These are phyloP conservation scores for Malacoraja senta DNA, from an alignment of 2,797 vertebrate species.

Conservation along the genomic window DNA sequence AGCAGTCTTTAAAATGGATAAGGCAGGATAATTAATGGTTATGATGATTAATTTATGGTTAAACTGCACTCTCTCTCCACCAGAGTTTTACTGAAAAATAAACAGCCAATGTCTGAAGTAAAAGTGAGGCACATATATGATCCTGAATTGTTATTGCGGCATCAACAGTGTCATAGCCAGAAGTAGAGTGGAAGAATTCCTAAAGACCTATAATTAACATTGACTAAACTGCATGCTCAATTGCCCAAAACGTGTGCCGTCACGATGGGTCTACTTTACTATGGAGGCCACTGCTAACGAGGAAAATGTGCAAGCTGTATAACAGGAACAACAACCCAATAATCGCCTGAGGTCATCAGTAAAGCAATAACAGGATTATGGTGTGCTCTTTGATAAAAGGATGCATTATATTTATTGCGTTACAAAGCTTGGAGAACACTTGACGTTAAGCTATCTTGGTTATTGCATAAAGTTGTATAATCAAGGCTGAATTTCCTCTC, in stretches of 20 bases:
- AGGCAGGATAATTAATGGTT: not conserved
- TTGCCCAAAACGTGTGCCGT: not conserved
- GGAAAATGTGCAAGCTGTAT: not conserved
- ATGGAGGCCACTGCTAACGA: not conserved
- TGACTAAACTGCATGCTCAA: not conserved
- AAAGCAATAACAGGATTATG: not conserved
- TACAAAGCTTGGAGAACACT: not conserved
- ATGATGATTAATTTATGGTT: not conserved
- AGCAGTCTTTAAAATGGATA: not conserved
- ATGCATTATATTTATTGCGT: not conserved
- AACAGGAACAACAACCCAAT: not conserved
- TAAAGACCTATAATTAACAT: not conserved
- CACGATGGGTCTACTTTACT: not conserved
- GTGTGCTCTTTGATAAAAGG: not conserved
- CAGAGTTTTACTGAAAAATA: not conserved
- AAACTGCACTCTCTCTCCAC: not conserved
- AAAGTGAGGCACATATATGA: not conserved
- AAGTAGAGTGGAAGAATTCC: not conserved
- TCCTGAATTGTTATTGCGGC: not conserved
- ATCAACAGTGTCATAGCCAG: not conserved
- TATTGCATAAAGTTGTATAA: not conserved
- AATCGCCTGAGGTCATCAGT: not conserved
- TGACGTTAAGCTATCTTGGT: not conserved
- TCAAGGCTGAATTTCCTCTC: not conserved
- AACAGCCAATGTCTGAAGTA: not conserved